Conservation (phyloP, 2,113 vertebrate species). For the Triplophysa rosa region DNA sequence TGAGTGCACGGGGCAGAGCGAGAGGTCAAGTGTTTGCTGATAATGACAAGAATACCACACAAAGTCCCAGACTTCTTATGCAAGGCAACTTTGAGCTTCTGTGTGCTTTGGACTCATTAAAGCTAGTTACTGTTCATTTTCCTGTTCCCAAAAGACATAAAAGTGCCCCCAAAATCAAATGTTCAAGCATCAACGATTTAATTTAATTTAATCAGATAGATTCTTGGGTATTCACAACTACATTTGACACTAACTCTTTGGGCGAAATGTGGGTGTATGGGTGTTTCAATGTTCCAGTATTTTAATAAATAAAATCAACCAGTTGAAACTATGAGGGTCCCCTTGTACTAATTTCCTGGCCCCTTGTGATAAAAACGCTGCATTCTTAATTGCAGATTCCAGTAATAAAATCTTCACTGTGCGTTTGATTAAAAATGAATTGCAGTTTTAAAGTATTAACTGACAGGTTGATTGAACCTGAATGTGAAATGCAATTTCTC, state of each 20-base stretch:
- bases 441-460: slow-evolving; percentile 56
- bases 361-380: slow-evolving; percentile 11
- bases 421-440: slow-evolving; percentile 58
- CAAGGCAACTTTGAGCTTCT: background rate
- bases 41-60: slow-evolving; percentile 30
- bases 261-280: slow-evolving; percentile 7
- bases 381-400: slow-evolving; percentile 40
- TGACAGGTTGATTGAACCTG: slow-evolving; percentile 64
- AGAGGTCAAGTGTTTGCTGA: slow-evolving; percentile 28
- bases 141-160: slow-evolving; percentile 4
- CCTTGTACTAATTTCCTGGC: slow-evolving; percentile 26
- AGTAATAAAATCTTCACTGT: slow-evolving; percentile 53
- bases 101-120: slow-evolving; percentile 14
- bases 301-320: slow-evolving; percentile 35
- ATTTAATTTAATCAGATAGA: slow-evolving; percentile 37
- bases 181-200: slow-evolving; percentile 18
- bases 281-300: background rate
- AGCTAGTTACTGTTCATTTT: slow-evolving; percentile 27
- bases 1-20: slow-evolving; percentile 50
- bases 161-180: slow-evolving; percentile 2
- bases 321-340: slow-evolving; percentile 14
- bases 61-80: slow-evolving; percentile 6
- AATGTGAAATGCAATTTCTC: slow-evolving; percentile 53
- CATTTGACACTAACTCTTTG: slow-evolving; percentile 30
- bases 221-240: slow-evolving; percentile 21